Evolutionary conservation across 2,888 invertebrate genomes (phyloP).

Genomic region (Antitype chi): DNA sequence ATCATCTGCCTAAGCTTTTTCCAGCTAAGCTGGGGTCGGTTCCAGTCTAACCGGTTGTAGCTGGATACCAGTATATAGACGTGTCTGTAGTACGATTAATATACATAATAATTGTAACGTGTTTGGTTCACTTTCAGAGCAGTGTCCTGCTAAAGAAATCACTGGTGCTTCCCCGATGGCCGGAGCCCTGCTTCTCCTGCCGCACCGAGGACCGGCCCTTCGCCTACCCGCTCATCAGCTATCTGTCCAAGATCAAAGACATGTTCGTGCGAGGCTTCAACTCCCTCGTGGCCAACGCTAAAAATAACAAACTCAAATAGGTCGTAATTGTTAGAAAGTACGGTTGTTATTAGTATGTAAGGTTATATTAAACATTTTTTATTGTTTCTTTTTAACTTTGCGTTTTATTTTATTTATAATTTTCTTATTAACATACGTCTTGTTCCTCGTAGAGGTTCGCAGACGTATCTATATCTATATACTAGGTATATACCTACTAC

Average conservation of each 20-base stretch:
- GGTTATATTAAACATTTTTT: constrained; percentile 28
- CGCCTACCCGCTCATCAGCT: constrained; percentile 79
- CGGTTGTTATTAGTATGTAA: constrained; percentile 13
- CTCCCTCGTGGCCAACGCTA: constrained; percentile 73
- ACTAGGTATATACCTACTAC: too few relatives aligned
- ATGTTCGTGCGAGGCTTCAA: constrained; percentile 76
- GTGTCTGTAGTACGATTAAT: background rate
- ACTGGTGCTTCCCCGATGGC: constrained; percentile 73
- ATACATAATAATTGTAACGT: background rate
- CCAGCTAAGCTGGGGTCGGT: background rate
- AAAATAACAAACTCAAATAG: constrained; percentile 67
- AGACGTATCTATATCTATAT: too few relatives aligned
- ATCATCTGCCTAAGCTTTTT: background rate
- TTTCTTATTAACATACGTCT: background rate
- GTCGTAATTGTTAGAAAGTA: background rate
- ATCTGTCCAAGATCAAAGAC: constrained; percentile 80
- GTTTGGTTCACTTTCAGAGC: constrained; percentile 74
- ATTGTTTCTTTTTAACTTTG: constrained; percentile 9
- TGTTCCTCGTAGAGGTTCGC: too few relatives aligned
- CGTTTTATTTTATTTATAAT: background rate
- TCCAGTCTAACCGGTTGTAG: background rate
- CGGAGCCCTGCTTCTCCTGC: constrained; percentile 82
- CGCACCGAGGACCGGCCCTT: constrained; percentile 80
- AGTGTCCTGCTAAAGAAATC: constrained; percentile 79
- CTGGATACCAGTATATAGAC: background rate